These are phyloP conservation scores for Dromococcyx pavoninus DNA, from an alignment of 2,797 vertebrate species.

Conservation along the genomic window DNA sequence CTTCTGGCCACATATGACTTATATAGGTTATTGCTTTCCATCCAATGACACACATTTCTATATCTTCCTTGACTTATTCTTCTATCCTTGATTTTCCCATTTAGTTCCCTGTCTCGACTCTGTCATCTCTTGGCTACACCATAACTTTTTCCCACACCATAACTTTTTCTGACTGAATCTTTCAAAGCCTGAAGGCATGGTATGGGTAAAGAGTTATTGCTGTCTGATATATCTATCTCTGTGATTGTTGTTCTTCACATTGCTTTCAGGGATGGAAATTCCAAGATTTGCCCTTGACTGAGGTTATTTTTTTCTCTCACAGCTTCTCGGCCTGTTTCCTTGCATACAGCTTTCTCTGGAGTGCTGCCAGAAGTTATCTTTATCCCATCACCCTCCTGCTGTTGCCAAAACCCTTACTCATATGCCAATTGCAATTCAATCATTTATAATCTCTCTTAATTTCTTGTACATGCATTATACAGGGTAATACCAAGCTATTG, in stretches of 20 bases:
- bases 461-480: not conserved
- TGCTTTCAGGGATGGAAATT: constrained; percentile 22
- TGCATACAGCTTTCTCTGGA: constrained; percentile 18
- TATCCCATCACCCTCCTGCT: constrained; percentile 42
- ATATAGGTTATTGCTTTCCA: not conserved
- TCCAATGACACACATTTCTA: not conserved
- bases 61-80: not conserved
- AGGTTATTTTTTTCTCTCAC: constrained; percentile 26
- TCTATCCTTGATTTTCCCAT: not conserved
- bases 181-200: constrained; percentile 4
- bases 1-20: not conserved
- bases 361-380: constrained; percentile 46
- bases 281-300: constrained; percentile 43
- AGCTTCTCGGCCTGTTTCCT: constrained; percentile 17
- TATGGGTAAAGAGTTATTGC: not conserved
- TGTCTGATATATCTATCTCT: not conserved
- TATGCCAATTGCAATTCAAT: constrained; percentile 22
- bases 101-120: not conserved
- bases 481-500: not conserved
- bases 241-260: not conserved
- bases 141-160: not conserved
- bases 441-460: constrained; percentile 39
- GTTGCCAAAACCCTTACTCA: constrained; percentile 43
- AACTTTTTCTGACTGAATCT: not conserved
- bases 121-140: not conserved